Base-by-base conservation (phyloP, 2,797 vertebrate genomes). In the Caiman crocodilus region DNA sequence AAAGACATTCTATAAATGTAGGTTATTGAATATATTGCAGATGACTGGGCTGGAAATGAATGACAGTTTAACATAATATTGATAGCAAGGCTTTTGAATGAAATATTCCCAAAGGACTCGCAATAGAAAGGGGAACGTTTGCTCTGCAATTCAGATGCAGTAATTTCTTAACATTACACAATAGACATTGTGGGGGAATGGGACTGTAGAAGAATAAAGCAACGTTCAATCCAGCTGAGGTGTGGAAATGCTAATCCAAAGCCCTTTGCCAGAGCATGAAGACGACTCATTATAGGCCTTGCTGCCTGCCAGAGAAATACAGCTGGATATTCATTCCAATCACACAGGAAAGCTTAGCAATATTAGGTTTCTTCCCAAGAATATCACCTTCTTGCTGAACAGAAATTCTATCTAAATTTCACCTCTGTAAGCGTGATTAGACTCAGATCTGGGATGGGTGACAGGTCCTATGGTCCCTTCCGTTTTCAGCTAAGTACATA, bases 1-100 rank as follows among this genome's bases (percentile, higher is more conserved):
- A 87, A 95, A 59, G 69, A 25, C 28, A 60, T 67, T 89, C 6
- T 86, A 82, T 82, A 90, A 89, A 92, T 64, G 57, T 56, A 78
- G 35, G 4, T 2, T 79, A 2, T 83, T 74, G 58, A 76, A n/a
- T 79, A 1, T 89, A 87, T 16, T 17, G 6, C 69, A 91, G 76
- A 61, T 3, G 28, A 79, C 6, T 79, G 5, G 18, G 28, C 42
- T 60, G 55, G 56, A 81, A 76, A 92, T 55, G 28, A 55, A 21
- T 73, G 83, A 64, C 30, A 89, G 30, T 23, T 10, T 76, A 57
- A 79, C 13, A 63, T 21, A 69, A 26, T 18, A 32, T 75, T 0
- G 1, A 42, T 64, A 57, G 17, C 8, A 8, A 11, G 55, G 60
- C 5, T 89, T 42, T 76, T 61, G 82, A 73, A 77, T 56, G 56